Base-by-base conservation (phyloP, 2,113 vertebrate species). In the Bubo bubo region DNA sequence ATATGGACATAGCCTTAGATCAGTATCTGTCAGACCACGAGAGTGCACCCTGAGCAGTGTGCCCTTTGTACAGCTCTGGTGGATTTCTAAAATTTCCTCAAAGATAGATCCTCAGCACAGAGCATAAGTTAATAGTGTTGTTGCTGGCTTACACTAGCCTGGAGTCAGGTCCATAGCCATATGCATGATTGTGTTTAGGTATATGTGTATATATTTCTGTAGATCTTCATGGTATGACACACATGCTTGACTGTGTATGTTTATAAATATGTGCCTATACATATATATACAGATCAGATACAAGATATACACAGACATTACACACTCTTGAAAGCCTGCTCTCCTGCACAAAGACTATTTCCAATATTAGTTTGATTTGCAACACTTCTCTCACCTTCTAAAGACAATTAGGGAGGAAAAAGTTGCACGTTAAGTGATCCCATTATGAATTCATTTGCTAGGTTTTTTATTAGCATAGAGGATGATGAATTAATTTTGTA, bases 401-500 rank as follows among this genome's bases (percentile, higher is more conserved):
- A 95, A 94, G 43, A 55, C 37, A 90, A 83, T 62, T 83, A 94
- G 60, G 50, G 71, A 96, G 12, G 49, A 68, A 84, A 77, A 93
- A 79, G 27, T 43, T 97, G 49, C 45, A 81, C 59, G 62, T 90
- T 94, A 88, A 95, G 35, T 35, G 14, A 34, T 34, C 24, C 63
- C 43, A 90, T 95, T 96, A 95, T 58, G 60, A 88, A 93, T 96
- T 95, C 7, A 94, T 93, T 95, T 96, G 45, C 28, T 73, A 34
- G 7, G 0, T 1, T n/a, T 43, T 88, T 88, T 95, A 88, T 68
- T 88, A 74, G 39, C 58, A 76, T 27, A 93, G 47, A 85, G 49
- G 58, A 91, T 88, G 71, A 94, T 90, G 26, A 94, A 96, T 96
- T 97, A 89, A 88, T 92, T 94, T 96, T 13, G 4, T 92, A 91